Evolutionary conservation across 2,113 vertebrate genomes (phyloP), one percentile per base, ranked within the genome.

Genomic region (Sebastes fasciatus): DNA sequence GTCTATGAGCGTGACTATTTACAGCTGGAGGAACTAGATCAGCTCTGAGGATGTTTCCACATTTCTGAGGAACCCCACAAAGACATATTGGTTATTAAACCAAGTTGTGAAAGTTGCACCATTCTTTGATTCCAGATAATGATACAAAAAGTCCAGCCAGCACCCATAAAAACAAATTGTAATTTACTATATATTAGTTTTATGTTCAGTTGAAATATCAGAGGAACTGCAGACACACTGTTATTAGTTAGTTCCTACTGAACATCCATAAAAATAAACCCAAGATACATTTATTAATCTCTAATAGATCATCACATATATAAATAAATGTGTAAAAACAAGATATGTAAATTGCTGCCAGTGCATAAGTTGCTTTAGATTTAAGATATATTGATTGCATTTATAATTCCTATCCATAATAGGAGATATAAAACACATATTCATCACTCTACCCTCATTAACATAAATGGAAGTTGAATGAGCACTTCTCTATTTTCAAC

Each of bases 1-100:
- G 87, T 78, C 76, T 61, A 71, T 77, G 77, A 55, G 45, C 70
- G 13, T 84, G 43, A 21, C n/a, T 85, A n/a, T 79, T 72, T 52
- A 68, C 46, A 73, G 40, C 51, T 61, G 19, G 67, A 57, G 40
- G 71, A 78, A 84, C 26, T 21, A 8, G n/a, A 80, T 4, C 1
- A 21, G 5, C 52, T 72, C 12, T 61, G 5, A 65, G 11, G 58
- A 2, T 13, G 5, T 71, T 71, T n/a, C 26, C 12, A 74, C 6
- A 84, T 78, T 21, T 74, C 21, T 1, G 11, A 40, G 43, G 8
- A 79, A 7, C 5, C n/a, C 1, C 10, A 52, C 11, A 43, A 70
- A 80, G 13, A 67, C 8, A 70, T 19, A 54, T 11, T 45, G 48
- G 7, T 19, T 66, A 51, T 43, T 65, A 48, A 63, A 17, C 21